Evolutionary conservation across 2,888 invertebrate genomes (phyloP), one percentile per base, ranked within the genome.

Genomic region (Sympetrum striolatum): DNA sequence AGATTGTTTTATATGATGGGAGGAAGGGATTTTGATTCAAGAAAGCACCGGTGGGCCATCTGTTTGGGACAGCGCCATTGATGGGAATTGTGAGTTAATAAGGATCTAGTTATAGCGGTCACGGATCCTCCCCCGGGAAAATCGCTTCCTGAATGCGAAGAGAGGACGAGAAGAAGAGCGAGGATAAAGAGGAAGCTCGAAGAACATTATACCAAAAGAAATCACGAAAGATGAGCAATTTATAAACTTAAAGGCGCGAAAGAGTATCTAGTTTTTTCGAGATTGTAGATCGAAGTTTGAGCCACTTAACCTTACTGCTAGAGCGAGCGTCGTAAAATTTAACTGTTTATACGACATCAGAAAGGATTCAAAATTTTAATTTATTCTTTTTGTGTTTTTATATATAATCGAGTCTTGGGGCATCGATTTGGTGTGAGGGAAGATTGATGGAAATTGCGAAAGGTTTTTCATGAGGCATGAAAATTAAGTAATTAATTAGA

Each of bases 81-180:
- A 86, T 86, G 86, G 60, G 86, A 60, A 82, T 58, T 86, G 86
- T 37, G 64, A 86, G 86, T 60, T 86, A 86, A 86, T 86, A 86
- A 86, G 86, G 86, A 60, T 86, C 86, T 86, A 86, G 86, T 86
- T 64, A 86, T 86, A 86, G 60, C 86, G 60, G 86, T 86, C 86
- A 86, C 86, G 86, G 86, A 86, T 86, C 86, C n/a, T 35, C 58
- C 86, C 60, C 37, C 37, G 64, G 22, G 64, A 35, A 18, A 37
- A 37, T n/a, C 60, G 86, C 86, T 86, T 60, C 58, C 86, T 86
- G 86, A 60, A 86, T 35, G 82, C 22, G 58, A n/a, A 14, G 35
- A 44, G 31, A 82, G 58, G 82, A 31, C 10, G 58, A 60, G 82
- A 37, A 39, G 31, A 73, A 73, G 73, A 31, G 73, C 3, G 73